phyloP scores from a whole-genome alignment of 1,140 invertebrate species.

The Palaemon carinicauda region DNA sequence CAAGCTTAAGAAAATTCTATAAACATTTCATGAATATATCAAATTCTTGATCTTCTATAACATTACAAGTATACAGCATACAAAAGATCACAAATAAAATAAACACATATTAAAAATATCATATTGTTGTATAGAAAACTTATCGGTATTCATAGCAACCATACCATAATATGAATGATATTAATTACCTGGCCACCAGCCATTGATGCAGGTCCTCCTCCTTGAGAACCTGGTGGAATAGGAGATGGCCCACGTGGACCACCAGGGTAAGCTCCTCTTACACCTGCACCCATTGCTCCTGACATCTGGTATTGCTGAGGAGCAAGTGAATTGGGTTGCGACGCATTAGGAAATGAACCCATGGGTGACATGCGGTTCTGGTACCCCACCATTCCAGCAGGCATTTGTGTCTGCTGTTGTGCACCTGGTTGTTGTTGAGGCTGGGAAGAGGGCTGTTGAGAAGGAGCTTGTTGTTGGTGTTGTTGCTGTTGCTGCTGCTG shows the following conservation, averaged over 20 bases:
- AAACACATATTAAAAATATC: too few relatives aligned
- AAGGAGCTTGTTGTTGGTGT: background rate
- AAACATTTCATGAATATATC: too few relatives aligned
- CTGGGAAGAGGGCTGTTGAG: background rate
- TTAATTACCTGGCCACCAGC: conserved; percentile 47
- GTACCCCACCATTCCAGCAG: conserved; percentile 27
- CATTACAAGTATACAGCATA: too few relatives aligned
- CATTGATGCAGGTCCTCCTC: conserved; percentile 53
- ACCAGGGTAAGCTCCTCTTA: conserved; percentile 44
- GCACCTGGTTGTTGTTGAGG: conserved; percentile 13
- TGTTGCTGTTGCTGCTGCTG: conserved; percentile 28
- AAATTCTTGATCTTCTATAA: too few relatives aligned
- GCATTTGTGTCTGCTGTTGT: conserved; percentile 40
- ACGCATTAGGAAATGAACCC: conserved; percentile 37
- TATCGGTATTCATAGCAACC: too few relatives aligned
- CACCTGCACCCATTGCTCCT: conserved; percentile 27
- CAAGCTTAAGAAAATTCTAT: too few relatives aligned
- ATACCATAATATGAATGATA: too few relatives aligned
- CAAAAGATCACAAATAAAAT: too few relatives aligned
- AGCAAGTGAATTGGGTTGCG: conserved; percentile 29
- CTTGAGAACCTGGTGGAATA: conserved; percentile 48
- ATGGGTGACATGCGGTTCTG: conserved; percentile 53
- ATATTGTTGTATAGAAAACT: too few relatives aligned
- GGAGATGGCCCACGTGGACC: conserved; percentile 46
- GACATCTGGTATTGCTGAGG: conserved; percentile 40